Conservation (phyloP, 2,113 vertebrate species). For the Ariopsis seemanni region DNA sequence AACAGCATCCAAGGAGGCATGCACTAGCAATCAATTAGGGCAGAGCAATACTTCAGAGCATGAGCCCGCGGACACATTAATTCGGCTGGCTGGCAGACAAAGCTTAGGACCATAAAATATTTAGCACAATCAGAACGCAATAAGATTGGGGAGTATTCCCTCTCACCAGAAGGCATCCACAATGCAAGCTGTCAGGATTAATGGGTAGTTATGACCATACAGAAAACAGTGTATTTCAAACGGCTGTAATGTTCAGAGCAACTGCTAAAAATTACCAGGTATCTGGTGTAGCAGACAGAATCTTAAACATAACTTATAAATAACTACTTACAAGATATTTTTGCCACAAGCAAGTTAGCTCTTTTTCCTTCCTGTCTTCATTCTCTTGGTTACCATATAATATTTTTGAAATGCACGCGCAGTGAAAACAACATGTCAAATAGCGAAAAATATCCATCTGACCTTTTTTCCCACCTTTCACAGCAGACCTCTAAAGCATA, state of each 20-base stretch:
- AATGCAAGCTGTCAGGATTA: conserved; percentile 17
- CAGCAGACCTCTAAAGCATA: background rate
- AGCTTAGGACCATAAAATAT: conserved; percentile 51
- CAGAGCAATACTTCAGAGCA: conserved; percentile 49
- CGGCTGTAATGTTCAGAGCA: conserved; percentile 1
- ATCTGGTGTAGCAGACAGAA: background rate
- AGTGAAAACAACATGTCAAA: background rate
- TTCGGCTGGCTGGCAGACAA: conserved; percentile 50
- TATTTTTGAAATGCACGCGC: background rate
- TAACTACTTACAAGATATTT: background rate
- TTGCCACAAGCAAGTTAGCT: background rate
- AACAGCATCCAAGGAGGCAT: conserved; percentile 46
- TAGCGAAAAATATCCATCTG: background rate
- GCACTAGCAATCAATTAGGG: conserved; percentile 53
- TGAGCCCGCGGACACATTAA: conserved; percentile 45
- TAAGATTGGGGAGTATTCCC: conserved; percentile 4
- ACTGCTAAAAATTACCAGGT: background rate
- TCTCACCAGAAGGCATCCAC: conserved; percentile 10
- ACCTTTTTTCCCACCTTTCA: background rate
- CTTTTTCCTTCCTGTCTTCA: background rate
- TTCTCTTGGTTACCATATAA: background rate
- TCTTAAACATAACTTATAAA: background rate
- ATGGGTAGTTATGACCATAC: background rate
- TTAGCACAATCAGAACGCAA: conserved; percentile 39
- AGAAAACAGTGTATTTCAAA: background rate